Conservation (phyloP, 35 echinoderm and acorn worm species). For the Lytechinus pictus region DNA sequence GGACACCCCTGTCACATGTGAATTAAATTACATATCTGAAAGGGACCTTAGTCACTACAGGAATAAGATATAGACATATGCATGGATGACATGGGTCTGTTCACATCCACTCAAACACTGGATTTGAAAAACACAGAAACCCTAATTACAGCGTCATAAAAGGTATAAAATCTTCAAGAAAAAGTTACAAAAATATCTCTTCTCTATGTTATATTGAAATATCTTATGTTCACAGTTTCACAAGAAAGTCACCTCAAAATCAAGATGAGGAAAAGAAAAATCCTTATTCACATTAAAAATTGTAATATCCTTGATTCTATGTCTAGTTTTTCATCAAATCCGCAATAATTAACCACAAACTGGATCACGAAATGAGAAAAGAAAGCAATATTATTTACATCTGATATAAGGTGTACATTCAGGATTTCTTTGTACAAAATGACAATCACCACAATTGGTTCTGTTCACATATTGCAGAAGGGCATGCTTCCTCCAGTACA, state of each 20-base stretch:
- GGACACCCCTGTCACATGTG: too few relatives aligned
- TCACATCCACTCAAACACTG: too few relatives aligned
- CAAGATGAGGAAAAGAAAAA: background rate
- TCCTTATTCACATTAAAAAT: background rate
- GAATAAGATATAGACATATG: background rate
- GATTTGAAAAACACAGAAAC: background rate
- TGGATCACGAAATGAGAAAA: background rate
- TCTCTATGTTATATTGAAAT: background rate
- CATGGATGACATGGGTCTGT: background rate
- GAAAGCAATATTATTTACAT: background rate
- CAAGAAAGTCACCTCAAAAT: background rate
- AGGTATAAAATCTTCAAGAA: conserved; percentile 13
- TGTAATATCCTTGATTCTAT: background rate
- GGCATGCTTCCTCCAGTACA: background rate
- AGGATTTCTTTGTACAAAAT: background rate
- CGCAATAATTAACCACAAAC: background rate
- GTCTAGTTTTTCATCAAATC: background rate
- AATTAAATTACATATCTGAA: too few relatives aligned
- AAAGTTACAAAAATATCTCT: conserved; percentile 5
- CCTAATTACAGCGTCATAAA: background rate
- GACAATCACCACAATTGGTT: background rate
- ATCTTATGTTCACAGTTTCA: background rate
- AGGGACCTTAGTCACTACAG: background rate
- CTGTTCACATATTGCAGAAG: background rate
- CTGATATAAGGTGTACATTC: background rate